Evolutionary conservation across 2,113 vertebrate genomes (phyloP).

Genomic region (Cettia cetti): DNA sequence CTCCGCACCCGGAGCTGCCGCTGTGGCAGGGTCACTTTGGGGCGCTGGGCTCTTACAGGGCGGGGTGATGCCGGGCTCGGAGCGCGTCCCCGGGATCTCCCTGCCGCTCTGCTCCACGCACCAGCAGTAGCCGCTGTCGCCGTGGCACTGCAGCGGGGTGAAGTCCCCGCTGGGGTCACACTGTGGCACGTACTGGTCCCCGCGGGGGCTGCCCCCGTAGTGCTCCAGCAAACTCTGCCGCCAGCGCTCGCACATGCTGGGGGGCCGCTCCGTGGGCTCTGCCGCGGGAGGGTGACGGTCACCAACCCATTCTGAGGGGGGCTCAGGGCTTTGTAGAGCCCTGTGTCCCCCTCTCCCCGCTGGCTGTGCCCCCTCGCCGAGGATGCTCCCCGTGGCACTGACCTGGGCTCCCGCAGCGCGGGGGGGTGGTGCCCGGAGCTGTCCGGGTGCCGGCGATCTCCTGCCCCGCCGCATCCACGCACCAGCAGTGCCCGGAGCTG

Average conservation of each 20-base stretch:
- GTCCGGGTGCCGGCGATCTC: constrained; percentile 79
- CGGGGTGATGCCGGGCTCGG: constrained; percentile 79
- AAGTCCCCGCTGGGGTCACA: constrained; percentile 82
- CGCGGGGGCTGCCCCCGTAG: constrained; percentile 79
- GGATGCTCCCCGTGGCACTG: not conserved
- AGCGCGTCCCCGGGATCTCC: constrained; percentile 86
- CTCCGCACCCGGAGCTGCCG: fast-evolving
- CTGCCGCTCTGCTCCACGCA: constrained; percentile 89
- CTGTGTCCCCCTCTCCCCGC: not conserved
- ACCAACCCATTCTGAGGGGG: fast-evolving
- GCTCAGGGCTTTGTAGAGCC: not conserved
- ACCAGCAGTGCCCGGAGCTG: constrained; percentile 85
- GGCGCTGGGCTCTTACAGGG: constrained; percentile 77
- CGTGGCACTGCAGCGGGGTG: constrained; percentile 88
- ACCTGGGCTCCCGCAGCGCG: constrained; percentile 74
- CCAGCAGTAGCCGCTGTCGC: constrained; percentile 93
- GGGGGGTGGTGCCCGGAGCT: constrained; percentile 41
- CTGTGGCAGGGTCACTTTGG: fast-evolving
- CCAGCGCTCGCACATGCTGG: constrained; percentile 90
- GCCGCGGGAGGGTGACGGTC: fast-evolving
- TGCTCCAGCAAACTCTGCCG: constrained; percentile 84
- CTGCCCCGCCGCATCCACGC: constrained; percentile 74
- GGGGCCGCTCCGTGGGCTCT: constrained; percentile 75
- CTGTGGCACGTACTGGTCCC: constrained; percentile 87
- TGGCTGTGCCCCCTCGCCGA: not conserved